Base-by-base conservation (phyloP, 2,113 vertebrate genomes). In the Heterotis niloticus region DNA sequence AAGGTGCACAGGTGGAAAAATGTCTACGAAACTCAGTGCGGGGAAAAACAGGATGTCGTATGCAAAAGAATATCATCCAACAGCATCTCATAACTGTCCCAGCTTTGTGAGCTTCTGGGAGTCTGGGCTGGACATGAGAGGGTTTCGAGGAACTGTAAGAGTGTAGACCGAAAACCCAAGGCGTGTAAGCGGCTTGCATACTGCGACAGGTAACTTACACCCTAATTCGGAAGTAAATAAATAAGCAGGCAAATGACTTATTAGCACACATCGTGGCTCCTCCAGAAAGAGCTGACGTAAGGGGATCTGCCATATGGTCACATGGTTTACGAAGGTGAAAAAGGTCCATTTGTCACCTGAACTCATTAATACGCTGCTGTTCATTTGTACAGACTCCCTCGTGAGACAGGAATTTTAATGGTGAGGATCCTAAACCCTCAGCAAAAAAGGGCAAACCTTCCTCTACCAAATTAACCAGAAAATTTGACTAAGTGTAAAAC, bases 231-330 rank as follows among this genome's bases (percentile, higher is more conserved):
- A n/a, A 71, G 52, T 52, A 71, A 71, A 52, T 62, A 71, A 52
- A 71, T 51, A 51, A 11, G 51, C 16, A 20, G 24, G 54, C 44
- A 24, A 72, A 23, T 12, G 20, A 44, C 34, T 44, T 44, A 44
- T 44, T 44, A 44, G 3, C 34, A 7, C 34, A 44, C 34, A 7
- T 7, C 34, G 3, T 51, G 10, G 51, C 20, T 18, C 0, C 52
- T 74, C 52, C 54, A 59, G 23, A 74, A 74, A 59, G 23, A 74
- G 71, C 52, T 28, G 54, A 74, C 26, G 24, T 23, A 72, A 72
- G 69, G 69, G 51, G 16, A 72, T 44, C 34, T 44, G 34, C 59
- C 18, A 62, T 62, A 62, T 62, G 59, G 18, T 24, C 10, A n/a
- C 54, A 24, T 74, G 71, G 57, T 74, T 74, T 74, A 74, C 57